Evolutionary conservation across 2,113 vertebrate species (phyloP).

Genomic region (Microcebus ravelobensis): DNA sequence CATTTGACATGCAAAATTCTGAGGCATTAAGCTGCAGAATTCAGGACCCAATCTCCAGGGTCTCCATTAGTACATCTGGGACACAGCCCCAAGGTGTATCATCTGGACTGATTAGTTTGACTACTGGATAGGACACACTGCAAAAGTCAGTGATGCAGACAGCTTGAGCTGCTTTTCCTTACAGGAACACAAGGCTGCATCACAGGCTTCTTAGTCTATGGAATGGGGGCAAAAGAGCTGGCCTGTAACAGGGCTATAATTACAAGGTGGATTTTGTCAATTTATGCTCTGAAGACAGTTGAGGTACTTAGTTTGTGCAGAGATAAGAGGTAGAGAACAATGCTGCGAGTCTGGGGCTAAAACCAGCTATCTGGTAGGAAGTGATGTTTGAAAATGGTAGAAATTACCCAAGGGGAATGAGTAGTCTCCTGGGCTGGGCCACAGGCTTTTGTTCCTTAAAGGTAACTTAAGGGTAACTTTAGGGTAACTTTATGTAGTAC

Average conservation of each 20-base stretch:
- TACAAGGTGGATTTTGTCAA: not conserved
- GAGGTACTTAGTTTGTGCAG: not conserved
- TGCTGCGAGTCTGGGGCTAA: too few species aligned
- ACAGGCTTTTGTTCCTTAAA: not conserved
- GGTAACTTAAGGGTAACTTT: not conserved
- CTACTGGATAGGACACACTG: not conserved
- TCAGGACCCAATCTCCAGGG: not conserved
- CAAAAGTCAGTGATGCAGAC: not conserved
- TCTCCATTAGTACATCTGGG: not conserved
- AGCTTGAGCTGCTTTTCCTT: not conserved
- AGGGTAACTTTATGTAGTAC: not conserved
- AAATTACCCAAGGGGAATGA: not conserved
- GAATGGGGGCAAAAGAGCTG: not conserved
- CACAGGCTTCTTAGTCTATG: not conserved
- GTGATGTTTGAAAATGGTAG: not conserved
- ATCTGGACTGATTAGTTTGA: not conserved
- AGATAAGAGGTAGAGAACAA: not conserved
- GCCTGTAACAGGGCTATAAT: not conserved
- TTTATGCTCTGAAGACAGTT: not conserved
- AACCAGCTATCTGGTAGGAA: not conserved
- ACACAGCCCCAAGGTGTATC: not conserved
- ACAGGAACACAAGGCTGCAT: not conserved
- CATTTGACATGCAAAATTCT: not conserved
- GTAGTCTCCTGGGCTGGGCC: not conserved
- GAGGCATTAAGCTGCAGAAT: not conserved